These are phyloP conservation scores for Petrocephalus zakoni DNA, from an alignment of 2,113 vertebrate species.

Conservation along the genomic window DNA sequence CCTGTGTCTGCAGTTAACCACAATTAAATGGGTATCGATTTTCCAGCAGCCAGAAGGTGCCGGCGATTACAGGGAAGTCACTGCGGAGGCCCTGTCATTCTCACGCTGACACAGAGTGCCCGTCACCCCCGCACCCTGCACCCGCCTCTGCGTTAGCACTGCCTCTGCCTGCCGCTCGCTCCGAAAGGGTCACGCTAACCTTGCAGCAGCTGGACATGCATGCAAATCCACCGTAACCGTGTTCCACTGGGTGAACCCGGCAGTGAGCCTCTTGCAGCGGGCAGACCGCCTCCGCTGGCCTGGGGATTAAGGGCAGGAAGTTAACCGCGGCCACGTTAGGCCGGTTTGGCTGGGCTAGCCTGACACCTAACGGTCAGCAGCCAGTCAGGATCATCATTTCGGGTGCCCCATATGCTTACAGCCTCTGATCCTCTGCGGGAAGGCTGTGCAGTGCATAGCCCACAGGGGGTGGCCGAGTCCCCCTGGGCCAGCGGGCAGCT, in stretches of 20 bases:
- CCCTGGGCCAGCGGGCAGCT: background rate
- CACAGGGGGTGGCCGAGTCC: background rate
- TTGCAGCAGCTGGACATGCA: background rate
- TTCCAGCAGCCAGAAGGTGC: slow-evolving; percentile 7
- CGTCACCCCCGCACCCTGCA: background rate
- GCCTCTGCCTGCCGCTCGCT: background rate
- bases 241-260: background rate
- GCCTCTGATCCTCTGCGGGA: background rate
- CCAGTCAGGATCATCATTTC: background rate
- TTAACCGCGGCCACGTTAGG: background rate
- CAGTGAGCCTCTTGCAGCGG: background rate
- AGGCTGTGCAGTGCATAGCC: background rate
- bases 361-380: background rate
- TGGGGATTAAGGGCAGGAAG: background rate
- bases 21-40: slow-evolving; percentile 21
- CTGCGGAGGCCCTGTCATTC: background rate
- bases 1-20: slow-evolving; percentile 17
- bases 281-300: background rate
- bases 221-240: background rate
- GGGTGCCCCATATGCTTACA: background rate
- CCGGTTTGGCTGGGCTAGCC: background rate
- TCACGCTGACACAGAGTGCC: background rate
- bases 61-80: background rate
- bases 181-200: background rate
- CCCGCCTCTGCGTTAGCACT: background rate